These are phyloP conservation scores for Nymphalis polychloros DNA, from an alignment of 2,888 invertebrate genomes.

Conservation along the genomic window DNA sequence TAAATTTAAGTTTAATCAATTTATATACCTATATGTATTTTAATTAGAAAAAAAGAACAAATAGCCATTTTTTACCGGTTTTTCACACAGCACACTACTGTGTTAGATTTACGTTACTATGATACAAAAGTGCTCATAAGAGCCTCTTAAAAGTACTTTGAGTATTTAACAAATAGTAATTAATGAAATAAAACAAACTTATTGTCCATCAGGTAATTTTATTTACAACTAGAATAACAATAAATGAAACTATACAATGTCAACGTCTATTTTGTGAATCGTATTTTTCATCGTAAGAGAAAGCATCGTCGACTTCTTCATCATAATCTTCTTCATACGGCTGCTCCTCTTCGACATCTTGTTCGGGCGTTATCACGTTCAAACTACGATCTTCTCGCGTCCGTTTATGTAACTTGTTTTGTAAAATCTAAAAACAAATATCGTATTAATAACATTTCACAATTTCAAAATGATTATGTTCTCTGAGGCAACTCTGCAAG, in stretches of 20 bases:
- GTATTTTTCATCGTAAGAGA: slow-evolving; percentile 23
- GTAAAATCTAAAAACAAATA: slow-evolving; percentile 57
- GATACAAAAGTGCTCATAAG: too few relatives aligned
- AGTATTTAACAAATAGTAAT: too few relatives aligned
- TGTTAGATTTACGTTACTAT: too few relatives aligned
- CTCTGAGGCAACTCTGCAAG: too few relatives aligned
- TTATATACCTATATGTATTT: too few relatives aligned
- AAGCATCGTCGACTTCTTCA: slow-evolving; percentile 40
- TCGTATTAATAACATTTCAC: neutral
- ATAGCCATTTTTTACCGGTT: too few relatives aligned
- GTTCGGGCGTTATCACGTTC: slow-evolving; percentile 24
- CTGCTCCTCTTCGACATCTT: slow-evolving; percentile 39
- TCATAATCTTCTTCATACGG: slow-evolving; percentile 46
- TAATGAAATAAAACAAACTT: too few relatives aligned
- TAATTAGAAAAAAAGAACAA: too few relatives aligned
- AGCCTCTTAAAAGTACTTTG: too few relatives aligned
- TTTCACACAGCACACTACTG: too few relatives aligned
- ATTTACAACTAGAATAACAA: neutral
- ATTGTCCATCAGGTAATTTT: neutral
- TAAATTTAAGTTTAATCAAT: too few relatives aligned
- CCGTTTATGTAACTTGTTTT: slow-evolving; percentile 62
- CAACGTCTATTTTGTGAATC: slow-evolving; percentile 11
- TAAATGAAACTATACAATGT: neutral
- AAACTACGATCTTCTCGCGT: slow-evolving; percentile 45
- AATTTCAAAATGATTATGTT: too few relatives aligned